phyloP scores from a whole-genome alignment of 1,140 invertebrate genomes.

The Drosophila gunungcola region DNA sequence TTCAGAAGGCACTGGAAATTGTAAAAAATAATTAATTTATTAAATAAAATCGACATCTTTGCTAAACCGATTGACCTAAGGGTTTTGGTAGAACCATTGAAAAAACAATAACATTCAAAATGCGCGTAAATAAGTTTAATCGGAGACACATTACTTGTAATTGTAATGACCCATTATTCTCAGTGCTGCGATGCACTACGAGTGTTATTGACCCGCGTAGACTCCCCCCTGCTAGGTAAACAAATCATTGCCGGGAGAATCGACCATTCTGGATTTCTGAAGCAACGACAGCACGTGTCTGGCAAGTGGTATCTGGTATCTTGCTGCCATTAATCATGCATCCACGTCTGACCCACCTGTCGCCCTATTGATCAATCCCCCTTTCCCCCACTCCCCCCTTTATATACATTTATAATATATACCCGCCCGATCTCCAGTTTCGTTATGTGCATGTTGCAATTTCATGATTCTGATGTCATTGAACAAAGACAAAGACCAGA shows the following conservation, averaged over 20 bases:
- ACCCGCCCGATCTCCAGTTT: conserved; percentile 15
- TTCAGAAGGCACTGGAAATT: not conserved
- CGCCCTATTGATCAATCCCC: conserved; percentile 22
- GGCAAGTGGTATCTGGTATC: conserved; percentile 19
- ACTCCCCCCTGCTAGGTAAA: conserved; percentile 17
- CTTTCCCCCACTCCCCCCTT: not conserved
- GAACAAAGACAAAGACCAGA: not conserved
- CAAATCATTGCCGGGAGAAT: conserved; percentile 14
- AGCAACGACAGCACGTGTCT: conserved; percentile 29
- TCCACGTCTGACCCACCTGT: conserved; percentile 32
- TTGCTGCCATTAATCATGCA: conserved; percentile 34
- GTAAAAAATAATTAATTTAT: no score
- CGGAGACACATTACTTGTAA: no score
- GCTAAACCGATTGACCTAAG: no score
- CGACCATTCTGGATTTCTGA: conserved; percentile 4
- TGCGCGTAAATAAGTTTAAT: no score
- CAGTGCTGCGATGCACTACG: conserved; percentile 1
- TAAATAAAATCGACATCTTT: no score
- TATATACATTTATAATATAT: not conserved
- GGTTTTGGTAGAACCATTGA: no score
- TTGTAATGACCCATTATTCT: not conserved
- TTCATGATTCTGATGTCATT: conserved; percentile 16
- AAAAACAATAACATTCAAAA: no score
- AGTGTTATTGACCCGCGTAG: conserved; percentile 29
- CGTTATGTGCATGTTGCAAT: conserved; percentile 23